These are phyloP conservation scores for Cremastinae sp. DNA, from an alignment of 2,888 invertebrate genomes.

Conservation along the genomic window DNA sequence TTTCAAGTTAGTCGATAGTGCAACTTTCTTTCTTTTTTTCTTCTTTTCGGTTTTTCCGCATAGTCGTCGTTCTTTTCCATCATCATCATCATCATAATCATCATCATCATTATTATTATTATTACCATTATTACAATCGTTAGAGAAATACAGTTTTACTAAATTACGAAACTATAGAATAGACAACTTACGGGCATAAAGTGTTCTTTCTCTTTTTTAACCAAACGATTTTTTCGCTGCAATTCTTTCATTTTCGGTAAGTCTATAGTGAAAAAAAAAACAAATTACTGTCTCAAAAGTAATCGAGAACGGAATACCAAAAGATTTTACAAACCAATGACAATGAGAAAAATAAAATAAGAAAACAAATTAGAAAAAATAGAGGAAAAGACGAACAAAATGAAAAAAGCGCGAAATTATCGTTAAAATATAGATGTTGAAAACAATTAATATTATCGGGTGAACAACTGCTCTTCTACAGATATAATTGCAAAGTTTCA, in stretches of 20 bases:
- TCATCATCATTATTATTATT: constrained; percentile 12
- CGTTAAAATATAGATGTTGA: constrained; percentile 29
- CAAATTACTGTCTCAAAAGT: constrained; percentile 23
- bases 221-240: constrained; percentile 31
- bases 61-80: neutral
- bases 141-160: constrained; percentile 56
- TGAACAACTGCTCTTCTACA: constrained; percentile 64
- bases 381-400: constrained; percentile 55
- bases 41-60: neutral
- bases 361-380: constrained; percentile 55
- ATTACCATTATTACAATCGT: neutral
- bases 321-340: constrained; percentile 53
- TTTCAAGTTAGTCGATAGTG: constrained; percentile 77
- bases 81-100: constrained; percentile 31
- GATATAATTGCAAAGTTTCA: constrained; percentile 69
- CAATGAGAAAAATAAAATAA: constrained; percentile 53
- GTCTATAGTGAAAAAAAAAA: constrained; percentile 27
- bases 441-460: constrained; percentile 47
- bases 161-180: constrained; percentile 77
- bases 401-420: constrained; percentile 37
- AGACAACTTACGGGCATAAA: constrained; percentile 75
- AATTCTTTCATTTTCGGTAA: constrained; percentile 24
- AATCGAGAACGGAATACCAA: no score
- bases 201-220: constrained; percentile 63
- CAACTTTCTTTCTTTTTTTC: constrained; percentile 71